These are phyloP conservation scores for Asteroscopus sphinx DNA, from an alignment of 2,888 invertebrate species.

Conservation along the genomic window DNA sequence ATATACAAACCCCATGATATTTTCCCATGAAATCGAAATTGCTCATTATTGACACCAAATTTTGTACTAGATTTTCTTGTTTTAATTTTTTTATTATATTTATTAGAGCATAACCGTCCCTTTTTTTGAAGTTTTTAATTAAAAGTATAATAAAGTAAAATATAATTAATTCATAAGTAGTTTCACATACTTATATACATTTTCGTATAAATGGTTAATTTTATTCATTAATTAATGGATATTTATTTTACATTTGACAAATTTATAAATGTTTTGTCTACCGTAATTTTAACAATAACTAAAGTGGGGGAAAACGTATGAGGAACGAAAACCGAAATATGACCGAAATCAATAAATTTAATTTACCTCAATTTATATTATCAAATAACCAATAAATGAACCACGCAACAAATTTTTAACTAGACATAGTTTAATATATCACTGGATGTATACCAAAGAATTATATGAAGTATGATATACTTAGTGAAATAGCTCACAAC, in stretches of 20 bases:
- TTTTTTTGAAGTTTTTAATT: conserved; percentile 31
- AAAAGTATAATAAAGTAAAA: no score
- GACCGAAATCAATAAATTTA: conserved; percentile 3
- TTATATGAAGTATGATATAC: conserved; percentile 50
- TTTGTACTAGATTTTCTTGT: conserved; percentile 46
- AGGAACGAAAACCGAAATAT: neutral
- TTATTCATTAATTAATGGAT: no score
- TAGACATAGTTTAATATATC: conserved; percentile 47
- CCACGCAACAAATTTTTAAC: conserved; percentile 23
- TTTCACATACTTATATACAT: conserved; percentile 11
- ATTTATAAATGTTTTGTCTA: no score
- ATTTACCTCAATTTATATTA: conserved; percentile 15
- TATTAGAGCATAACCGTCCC: conserved; percentile 64
- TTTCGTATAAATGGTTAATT: no score
- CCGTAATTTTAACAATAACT: no score
- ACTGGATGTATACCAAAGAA: conserved; percentile 82
- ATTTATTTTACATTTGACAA: neutral
- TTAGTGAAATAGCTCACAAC: conserved; percentile 42
- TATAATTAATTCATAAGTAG: conserved; percentile 22
- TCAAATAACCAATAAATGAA: conserved; percentile 18
- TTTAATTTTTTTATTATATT: conserved; percentile 55
- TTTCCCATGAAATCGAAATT: conserved; percentile 58
- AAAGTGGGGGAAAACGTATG: conserved; percentile 19
- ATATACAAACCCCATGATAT: conserved; percentile 69
- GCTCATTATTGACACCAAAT: conserved; percentile 75